These are phyloP conservation scores for Resseliella maxima DNA, from an alignment of 2,888 invertebrate species.

Conservation along the genomic window DNA sequence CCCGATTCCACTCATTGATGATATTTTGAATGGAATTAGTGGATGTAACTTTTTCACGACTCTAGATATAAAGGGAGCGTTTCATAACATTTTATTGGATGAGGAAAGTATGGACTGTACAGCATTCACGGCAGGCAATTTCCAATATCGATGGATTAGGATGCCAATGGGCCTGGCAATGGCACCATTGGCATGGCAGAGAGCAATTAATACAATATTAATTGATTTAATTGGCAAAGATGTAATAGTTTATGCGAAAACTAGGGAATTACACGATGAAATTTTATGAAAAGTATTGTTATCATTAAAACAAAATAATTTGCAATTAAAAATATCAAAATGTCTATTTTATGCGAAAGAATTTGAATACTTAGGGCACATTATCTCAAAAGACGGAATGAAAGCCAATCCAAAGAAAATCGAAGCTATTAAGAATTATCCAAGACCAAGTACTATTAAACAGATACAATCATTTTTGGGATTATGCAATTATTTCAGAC, in stretches of 20 bases:
- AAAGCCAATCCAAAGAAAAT: no score
- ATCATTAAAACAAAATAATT: no score
- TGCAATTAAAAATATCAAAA: slow-evolving; percentile 60
- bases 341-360: no score
- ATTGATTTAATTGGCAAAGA: no score
- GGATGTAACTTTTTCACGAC: not conserved
- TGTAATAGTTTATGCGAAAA: no score
- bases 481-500: slow-evolving; percentile 51
- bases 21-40: not conserved
- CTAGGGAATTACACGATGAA: no score
- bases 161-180: not conserved
- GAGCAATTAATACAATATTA: no score
- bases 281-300: slow-evolving; percentile 59
- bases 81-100: not conserved
- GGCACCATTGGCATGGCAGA: no score
- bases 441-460: slow-evolving; percentile 59
- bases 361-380: slow-evolving; percentile 59
- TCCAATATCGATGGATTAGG: not conserved
- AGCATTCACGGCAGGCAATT: no score
- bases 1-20: not conserved
- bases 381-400: slow-evolving; percentile 61
- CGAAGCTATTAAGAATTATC: slow-evolving; percentile 61
- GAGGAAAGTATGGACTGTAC: no score
- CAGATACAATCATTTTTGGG: slow-evolving; percentile 50
- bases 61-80: not conserved